These are phyloP conservation scores for Eilema sororculum DNA, from an alignment of 2,888 invertebrate genomes.

Conservation along the genomic window DNA sequence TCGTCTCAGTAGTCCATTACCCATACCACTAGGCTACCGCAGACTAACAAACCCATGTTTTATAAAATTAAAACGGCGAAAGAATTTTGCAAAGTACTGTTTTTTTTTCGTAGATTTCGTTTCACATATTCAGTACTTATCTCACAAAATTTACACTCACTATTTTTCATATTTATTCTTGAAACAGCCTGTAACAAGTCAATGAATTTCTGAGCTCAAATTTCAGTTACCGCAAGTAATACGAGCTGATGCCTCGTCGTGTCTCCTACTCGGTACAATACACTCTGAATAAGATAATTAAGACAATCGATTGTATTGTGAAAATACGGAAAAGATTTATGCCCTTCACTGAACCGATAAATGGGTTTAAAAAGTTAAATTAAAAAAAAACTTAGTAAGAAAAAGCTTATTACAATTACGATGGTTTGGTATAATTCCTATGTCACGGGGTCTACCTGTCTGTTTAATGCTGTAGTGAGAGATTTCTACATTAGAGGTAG, in stretches of 20 bases:
- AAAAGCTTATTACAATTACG: not conserved
- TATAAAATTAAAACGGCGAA: not conserved
- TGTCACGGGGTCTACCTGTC: no score
- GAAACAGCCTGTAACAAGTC: not conserved
- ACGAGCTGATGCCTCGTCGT: not conserved
- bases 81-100: not conserved
- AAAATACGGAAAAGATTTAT: not conserved
- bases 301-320: not conserved
- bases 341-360: not conserved
- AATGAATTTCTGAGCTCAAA: not conserved
- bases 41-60: no score
- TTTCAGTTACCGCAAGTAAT: conserved; percentile 11
- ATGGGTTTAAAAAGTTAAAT: not conserved
- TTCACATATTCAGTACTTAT: no score
- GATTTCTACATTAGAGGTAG: no score
- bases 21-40: no score
- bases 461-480: no score
- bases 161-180: not conserved
- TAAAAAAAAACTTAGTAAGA: not conserved
- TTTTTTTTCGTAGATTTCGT: no score
- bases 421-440: no score
- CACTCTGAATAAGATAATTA: not conserved
- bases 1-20: no score
- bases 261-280: not conserved
- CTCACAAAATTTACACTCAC: not conserved